These are phyloP conservation scores for Leptestheria dahalacensis DNA, from an alignment of 1,140 invertebrate species.

Conservation along the genomic window DNA sequence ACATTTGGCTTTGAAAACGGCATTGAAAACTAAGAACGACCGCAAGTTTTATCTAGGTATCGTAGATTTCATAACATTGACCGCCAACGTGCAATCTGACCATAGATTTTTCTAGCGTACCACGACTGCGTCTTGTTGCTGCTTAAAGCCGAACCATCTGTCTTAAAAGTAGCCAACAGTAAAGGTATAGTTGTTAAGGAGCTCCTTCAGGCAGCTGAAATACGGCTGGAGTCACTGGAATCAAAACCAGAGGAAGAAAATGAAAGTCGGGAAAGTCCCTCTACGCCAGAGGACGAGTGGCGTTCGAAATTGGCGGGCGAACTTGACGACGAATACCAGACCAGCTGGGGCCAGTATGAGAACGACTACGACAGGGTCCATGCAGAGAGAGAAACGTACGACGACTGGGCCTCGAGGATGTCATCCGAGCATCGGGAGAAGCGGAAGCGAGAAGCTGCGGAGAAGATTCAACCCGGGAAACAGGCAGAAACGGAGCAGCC, in stretches of 20 bases:
- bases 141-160: not conserved
- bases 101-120: slow-evolving; percentile 4
- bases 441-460: no score
- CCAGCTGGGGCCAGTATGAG: slow-evolving; percentile 11
- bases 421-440: slow-evolving; percentile 3
- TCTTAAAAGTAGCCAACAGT: not conserved
- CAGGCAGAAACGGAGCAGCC: not conserved
- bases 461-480: not conserved
- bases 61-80: no score
- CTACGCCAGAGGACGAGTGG: slow-evolving; percentile 4
- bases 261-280: not conserved
- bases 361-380: not conserved
- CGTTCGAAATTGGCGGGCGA: slow-evolving; percentile 3
- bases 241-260: not conserved
- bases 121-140: not conserved
- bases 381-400: slow-evolving; percentile 7
- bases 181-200: not conserved
- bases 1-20: slow-evolving; percentile 7
- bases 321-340: slow-evolving; percentile 13
- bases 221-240: not conserved
- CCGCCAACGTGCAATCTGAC: no score
- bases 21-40: not conserved
- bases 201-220: slow-evolving; percentile 4
- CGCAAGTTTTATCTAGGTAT: not conserved
- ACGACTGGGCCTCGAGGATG: slow-evolving; percentile 10